Evolutionary conservation across 2,888 invertebrate species (phyloP).

Genomic region (Eustalomyia histrio): DNA sequence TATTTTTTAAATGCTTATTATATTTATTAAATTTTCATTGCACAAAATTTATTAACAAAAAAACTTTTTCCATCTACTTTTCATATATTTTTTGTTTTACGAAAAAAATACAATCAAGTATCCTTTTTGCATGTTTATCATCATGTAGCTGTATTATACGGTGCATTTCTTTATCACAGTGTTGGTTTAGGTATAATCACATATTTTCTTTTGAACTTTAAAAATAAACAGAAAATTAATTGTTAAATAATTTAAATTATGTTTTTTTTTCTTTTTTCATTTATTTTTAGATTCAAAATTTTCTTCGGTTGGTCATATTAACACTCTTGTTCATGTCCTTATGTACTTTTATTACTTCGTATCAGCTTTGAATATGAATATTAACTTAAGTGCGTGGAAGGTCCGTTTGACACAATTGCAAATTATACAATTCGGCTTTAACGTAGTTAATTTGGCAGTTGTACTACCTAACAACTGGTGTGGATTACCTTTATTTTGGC

Average conservation of each 20-base stretch:
- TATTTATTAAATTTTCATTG: too few species aligned
- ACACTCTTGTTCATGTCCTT: slow-evolving; percentile 86
- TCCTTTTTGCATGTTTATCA: slow-evolving; percentile 91
- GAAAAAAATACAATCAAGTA: slow-evolving; percentile 88
- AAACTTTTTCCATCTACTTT: background rate
- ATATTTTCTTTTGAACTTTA: too few species aligned
- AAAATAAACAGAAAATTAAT: too few species aligned
- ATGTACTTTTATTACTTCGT: slow-evolving; percentile 89
- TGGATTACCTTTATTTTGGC: slow-evolving; percentile 18
- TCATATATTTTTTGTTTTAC: slow-evolving; percentile 84
- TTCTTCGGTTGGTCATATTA: slow-evolving; percentile 84
- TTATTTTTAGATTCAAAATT: slow-evolving; percentile 83
- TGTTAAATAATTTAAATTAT: background rate
- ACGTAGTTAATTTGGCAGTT: slow-evolving; percentile 81
- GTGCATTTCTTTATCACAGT: slow-evolving; percentile 83
- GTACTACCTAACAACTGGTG: slow-evolving; percentile 62
- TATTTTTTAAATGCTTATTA: too few species aligned
- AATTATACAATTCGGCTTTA: slow-evolving; percentile 84
- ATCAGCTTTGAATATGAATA: slow-evolving; percentile 84
- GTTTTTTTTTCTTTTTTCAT: too few species aligned
- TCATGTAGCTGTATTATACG: slow-evolving; percentile 86
- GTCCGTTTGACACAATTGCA: slow-evolving; percentile 90
- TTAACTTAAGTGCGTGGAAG: slow-evolving; percentile 87
- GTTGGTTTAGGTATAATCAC: slow-evolving; percentile 79
- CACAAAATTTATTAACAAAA: too few species aligned